These are phyloP conservation scores for Verasper variegatus DNA, from an alignment of 2,113 vertebrate genomes.

Conservation along the genomic window DNA sequence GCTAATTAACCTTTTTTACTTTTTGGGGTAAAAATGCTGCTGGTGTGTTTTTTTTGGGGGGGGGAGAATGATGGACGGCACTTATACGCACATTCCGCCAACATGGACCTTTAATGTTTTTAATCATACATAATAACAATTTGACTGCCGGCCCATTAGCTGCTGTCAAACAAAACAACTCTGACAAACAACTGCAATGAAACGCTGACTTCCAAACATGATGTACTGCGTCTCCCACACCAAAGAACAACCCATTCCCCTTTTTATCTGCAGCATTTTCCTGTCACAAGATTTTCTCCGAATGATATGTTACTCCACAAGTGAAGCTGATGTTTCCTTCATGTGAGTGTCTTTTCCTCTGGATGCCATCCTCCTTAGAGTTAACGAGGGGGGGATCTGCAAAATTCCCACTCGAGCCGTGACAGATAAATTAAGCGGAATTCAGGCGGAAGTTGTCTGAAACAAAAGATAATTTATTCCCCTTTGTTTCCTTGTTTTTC, in stretches of 20 bases:
- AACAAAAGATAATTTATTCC: conserved; percentile 59
- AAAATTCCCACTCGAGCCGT: conserved; percentile 46
- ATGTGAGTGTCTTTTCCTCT: conserved; percentile 43
- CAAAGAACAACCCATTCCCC: conserved; percentile 20
- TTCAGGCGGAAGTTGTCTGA: conserved; percentile 54
- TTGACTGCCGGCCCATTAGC: conserved; percentile 51
- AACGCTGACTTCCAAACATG: conserved; percentile 28
- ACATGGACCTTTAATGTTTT: conserved; percentile 37
- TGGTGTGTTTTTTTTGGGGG: not conserved
- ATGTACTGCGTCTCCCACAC: conserved; percentile 5
- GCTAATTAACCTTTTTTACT: conserved; percentile 40
- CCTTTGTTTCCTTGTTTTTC: conserved; percentile 49
- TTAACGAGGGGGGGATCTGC: conserved; percentile 30
- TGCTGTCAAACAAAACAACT: conserved; percentile 47
- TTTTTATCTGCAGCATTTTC: conserved; percentile 42
- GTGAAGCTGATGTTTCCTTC: conserved; percentile 30
- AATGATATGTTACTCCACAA: conserved; percentile 36
- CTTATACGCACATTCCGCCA: conserved; percentile 2
- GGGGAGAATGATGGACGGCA: conserved; percentile 15
- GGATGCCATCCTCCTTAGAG: conserved; percentile 48
- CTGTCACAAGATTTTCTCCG: conserved; percentile 26
- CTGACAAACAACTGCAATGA: conserved; percentile 10
- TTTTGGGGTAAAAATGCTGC: conserved; percentile 1
- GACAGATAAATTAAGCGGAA: conserved; percentile 61
- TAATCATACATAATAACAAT: conserved; percentile 43